Base-by-base conservation (phyloP, 2,797 vertebrate genomes). In the Poliocrania exsul region DNA sequence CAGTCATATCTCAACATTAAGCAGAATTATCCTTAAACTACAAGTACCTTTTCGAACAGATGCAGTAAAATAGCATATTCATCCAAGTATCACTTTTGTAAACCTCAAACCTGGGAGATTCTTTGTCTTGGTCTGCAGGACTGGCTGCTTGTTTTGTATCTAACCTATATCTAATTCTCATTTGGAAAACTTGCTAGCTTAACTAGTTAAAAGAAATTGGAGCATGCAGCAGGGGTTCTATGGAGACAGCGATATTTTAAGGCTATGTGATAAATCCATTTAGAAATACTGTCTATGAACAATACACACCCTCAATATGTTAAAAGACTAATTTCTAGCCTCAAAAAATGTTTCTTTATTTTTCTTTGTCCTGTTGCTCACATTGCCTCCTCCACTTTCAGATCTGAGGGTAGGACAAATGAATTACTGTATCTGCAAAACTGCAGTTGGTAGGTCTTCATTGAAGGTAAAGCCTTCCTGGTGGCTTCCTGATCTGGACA, bases 51-150 rank as follows among this genome's bases (percentile, higher is more conserved):
- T 91, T 37, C 17, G 67, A 82, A 47, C 3, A 38, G 16, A 54
- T 37, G 35, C 49, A 74, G 28, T 50, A 51, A 50, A 75, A 38
- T 31, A 75, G 64, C 0, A 0, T 24, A 15, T 1, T 1, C 6
- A 16, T 62, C 50, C 38, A 0, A 13, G 18, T 42, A 35, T 24
- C 15, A 35, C 16, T 81, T 86, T 24, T 31, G 5, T 25, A 79
- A 80, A 73, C 8, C 18, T 62, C 7, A 60, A 13, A 28, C 21
- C 19, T 51, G 21, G 6, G 40, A 87, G 44, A 49, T 78, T 65
- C 64, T 64, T 64, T 54, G 7, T 60, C 4, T 2, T 19, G 16
- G 33, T 13, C 20, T 37, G 18, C 9, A 81, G 64, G 57, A 38
- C 11, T 13, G 33, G 44, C 24, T 81, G 28, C 20, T 65, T 8